phyloP scores from a whole-genome alignment of 2,888 invertebrate genomes.

The Leptinotarsa juncta region DNA sequence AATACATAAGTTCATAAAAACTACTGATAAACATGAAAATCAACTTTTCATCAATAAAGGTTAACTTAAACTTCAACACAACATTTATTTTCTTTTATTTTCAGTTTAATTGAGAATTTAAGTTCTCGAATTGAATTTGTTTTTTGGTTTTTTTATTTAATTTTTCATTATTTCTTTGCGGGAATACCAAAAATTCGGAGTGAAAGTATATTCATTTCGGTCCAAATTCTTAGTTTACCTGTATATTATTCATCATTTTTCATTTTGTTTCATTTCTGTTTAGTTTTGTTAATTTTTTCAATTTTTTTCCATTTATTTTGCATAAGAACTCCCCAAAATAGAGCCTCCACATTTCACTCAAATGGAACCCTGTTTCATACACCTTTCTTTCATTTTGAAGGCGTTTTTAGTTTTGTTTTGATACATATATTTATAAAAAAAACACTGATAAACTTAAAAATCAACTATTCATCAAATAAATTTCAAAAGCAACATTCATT shows the following conservation, averaged over 20 bases:
- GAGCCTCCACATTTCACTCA: neutral
- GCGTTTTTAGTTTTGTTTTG: no score
- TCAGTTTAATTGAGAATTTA: neutral
- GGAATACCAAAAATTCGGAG: neutral
- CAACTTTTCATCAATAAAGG: no score
- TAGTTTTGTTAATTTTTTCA: neutral
- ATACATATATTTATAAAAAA: no score
- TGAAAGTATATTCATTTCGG: neutral
- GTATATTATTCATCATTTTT: neutral
- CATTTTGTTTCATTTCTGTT: neutral
- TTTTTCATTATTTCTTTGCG: no score
- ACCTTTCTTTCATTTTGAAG: no score
- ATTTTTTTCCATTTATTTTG: neutral
- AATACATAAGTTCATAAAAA: neutral
- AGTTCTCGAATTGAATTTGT: neutral
- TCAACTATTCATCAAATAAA: no score
- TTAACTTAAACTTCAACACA: neutral
- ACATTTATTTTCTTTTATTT: neutral
- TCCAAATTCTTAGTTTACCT: no score
- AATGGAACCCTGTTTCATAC: neutral
- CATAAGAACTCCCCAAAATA: constrained; percentile 7
- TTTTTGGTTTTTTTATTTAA: no score
- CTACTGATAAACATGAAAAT: no score
- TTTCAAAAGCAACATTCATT: no score
- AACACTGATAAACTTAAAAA: no score